Conservation (phyloP, 1,140 invertebrate species). For the Musca domestica region DNA sequence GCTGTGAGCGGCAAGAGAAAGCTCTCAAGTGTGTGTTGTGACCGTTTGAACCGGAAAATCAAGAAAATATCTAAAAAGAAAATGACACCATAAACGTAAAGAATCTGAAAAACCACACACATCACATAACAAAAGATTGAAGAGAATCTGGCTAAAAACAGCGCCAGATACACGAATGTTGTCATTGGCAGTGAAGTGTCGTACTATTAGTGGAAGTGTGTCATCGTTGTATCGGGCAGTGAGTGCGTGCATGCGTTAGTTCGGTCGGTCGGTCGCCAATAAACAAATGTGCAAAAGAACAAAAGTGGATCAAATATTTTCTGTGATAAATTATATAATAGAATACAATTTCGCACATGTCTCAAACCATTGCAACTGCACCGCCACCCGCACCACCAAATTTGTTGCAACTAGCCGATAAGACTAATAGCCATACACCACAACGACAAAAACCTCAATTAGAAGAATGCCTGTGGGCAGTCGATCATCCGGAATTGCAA, state of each 20-base stretch:
- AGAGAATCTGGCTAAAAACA: neutral
- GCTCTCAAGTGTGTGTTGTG: neutral
- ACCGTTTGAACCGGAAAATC: neutral
- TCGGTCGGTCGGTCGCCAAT: too few species aligned
- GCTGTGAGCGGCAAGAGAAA: conserved; percentile 1
- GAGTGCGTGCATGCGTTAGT: neutral
- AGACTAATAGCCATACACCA: neutral
- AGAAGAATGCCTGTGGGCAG: conserved; percentile 53
- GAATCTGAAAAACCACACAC: neutral
- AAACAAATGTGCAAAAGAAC: neutral
- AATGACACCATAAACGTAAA: conserved; percentile 1
- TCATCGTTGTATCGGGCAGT: neutral
- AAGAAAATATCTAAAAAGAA: conserved; percentile 7
- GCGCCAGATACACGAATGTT: conserved; percentile 2
- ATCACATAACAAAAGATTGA: neutral
- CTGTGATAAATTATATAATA: conserved; percentile 20
- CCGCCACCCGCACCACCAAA: neutral
- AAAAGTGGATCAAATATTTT: neutral
- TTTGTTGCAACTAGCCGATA: neutral
- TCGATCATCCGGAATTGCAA: conserved; percentile 51
- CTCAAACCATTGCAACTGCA: neutral
- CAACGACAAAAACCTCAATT: neutral
- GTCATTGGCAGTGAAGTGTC: conserved; percentile 22
- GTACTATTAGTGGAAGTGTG: conserved; percentile 8
- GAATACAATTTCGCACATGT: neutral